Conservation (phyloP, 2,113 vertebrate species). For the Nesoenas mayeri region DNA sequence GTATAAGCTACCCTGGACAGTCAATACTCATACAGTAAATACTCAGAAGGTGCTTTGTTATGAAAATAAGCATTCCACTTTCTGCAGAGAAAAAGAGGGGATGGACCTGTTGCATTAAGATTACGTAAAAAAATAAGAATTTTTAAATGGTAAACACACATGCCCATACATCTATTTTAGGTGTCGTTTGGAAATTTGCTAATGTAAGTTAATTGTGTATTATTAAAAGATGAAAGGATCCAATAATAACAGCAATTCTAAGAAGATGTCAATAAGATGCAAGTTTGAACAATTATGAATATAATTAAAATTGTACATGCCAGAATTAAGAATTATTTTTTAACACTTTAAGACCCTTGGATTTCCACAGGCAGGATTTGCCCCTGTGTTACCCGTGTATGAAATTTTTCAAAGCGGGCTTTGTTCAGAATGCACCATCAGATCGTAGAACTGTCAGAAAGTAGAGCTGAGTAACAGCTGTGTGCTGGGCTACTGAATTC, state of each 20-base stretch:
- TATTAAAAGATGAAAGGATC: not conserved
- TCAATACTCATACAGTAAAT: not conserved
- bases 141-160: not conserved
- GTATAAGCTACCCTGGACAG: not conserved
- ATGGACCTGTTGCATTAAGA: not conserved
- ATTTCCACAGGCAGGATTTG: not conserved
- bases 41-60: not conserved
- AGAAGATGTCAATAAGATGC: not conserved
- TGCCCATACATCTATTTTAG: not conserved
- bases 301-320: not conserved
- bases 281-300: not conserved
- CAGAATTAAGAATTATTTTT: not conserved
- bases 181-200: not conserved
- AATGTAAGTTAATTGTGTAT: not conserved
- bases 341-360: not conserved
- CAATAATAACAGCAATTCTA: not conserved
- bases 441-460: not conserved
- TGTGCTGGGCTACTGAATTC: not conserved
- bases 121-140: not conserved
- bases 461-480: not conserved
- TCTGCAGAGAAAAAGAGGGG: not conserved
- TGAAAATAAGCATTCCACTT: not conserved
- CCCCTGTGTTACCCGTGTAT: accelerated
- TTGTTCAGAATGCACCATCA: not conserved
- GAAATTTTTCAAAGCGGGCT: not conserved